phyloP scores from a whole-genome alignment of 1,140 invertebrate genomes.

The Calliphora vicina region DNA sequence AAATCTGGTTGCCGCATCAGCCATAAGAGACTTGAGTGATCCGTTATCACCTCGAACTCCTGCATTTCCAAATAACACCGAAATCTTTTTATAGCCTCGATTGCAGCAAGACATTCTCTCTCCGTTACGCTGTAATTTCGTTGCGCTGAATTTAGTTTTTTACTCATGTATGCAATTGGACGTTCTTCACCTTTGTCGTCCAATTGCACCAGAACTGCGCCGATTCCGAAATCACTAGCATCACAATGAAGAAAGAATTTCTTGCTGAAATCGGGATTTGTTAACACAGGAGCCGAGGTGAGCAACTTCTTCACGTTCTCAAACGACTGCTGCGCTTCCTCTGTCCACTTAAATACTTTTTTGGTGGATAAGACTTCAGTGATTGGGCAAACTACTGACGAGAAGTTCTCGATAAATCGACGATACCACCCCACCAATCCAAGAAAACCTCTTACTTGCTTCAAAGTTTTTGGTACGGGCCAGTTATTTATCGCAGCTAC shows the following conservation, averaged over 20 bases:
- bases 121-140: slow-evolving; percentile 39
- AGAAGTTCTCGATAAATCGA: not conserved
- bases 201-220: slow-evolving; percentile 42
- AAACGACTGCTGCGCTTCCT: too few species aligned
- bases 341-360: too few species aligned
- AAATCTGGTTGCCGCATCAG: slow-evolving; percentile 60
- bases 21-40: slow-evolving; percentile 50
- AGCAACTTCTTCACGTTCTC: too few species aligned
- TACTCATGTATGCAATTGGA: slow-evolving; percentile 37
- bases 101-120: slow-evolving; percentile 35
- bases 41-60: slow-evolving; percentile 59
- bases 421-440: not conserved
- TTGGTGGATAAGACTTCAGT: not conserved
- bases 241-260: slow-evolving; percentile 43
- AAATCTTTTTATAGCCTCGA: slow-evolving; percentile 28
- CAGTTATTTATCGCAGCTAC: slow-evolving; percentile 29
- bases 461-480: slow-evolving; percentile 24
- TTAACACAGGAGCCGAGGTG: too few species aligned
- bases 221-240: slow-evolving; percentile 42
- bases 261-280: not conserved
- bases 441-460: too few species aligned
- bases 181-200: slow-evolving; percentile 37
- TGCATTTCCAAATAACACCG: not conserved
- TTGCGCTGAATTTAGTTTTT: slow-evolving; percentile 14
- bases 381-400: not conserved